phyloP scores from a whole-genome alignment of 2,113 vertebrate species.

The Ariopsis seemanni region DNA sequence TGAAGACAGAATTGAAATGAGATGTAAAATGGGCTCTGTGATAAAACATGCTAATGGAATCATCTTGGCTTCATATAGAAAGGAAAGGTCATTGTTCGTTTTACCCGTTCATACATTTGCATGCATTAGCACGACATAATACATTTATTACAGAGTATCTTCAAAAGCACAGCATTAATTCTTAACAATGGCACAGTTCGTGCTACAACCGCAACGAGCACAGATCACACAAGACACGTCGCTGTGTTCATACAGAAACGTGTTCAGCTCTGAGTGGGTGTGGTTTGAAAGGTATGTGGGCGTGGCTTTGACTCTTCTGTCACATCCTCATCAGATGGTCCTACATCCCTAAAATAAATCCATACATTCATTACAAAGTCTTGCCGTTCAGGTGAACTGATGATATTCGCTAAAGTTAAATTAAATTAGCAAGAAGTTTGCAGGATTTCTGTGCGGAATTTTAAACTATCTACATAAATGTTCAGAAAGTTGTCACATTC shows the following conservation, averaged over 20 bases:
- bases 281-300: background rate
- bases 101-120: slow-evolving; percentile 35
- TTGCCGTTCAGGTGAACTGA: background rate
- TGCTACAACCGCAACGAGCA: background rate
- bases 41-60: slow-evolving; percentile 50
- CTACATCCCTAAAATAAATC: background rate
- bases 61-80: slow-evolving; percentile 19
- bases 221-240: background rate
- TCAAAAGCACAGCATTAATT: background rate
- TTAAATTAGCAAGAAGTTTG: background rate
- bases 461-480: no score
- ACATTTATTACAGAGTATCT: background rate
- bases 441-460: background rate
- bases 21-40: slow-evolving; percentile 53
- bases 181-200: no score
- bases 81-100: slow-evolving; percentile 2
- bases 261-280: background rate
- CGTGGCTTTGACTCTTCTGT: background rate
- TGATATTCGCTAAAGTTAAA: background rate
- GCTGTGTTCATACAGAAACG: background rate
- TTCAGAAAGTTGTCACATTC: no score
- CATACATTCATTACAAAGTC: background rate
- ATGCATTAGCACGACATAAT: slow-evolving; percentile 20
- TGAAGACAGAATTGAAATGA: slow-evolving; percentile 52
- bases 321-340: background rate